Evolutionary conservation across 2,888 invertebrate species (phyloP).

Genomic region (Coecobrya sp.): DNA sequence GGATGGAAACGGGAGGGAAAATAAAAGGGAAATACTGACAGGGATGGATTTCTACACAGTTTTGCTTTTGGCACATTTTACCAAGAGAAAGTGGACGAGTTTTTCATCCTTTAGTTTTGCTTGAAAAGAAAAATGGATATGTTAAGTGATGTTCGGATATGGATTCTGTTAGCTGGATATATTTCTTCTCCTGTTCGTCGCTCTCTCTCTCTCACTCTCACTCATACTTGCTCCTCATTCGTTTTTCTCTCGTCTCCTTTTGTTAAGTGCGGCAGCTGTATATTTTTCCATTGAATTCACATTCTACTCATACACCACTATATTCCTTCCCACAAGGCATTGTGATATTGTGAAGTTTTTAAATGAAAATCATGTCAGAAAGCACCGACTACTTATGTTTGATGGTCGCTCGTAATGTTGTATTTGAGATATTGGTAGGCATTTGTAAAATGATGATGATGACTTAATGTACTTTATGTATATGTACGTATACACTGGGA

Average conservation of each 20-base stretch:
- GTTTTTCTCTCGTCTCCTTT: conserved; percentile 69
- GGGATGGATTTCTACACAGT: conserved; percentile 86
- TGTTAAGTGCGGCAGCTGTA: conserved; percentile 73
- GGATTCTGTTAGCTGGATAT: conserved; percentile 80
- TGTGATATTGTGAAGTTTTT: conserved; percentile 72
- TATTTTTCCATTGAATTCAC: conserved; percentile 73
- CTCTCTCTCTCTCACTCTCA: conserved; percentile 41
- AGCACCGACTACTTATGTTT: conserved; percentile 61
- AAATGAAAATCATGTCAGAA: conserved; percentile 79
- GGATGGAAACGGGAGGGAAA: conserved; percentile 83
- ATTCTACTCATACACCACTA: conserved; percentile 50
- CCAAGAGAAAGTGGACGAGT: conserved; percentile 82
- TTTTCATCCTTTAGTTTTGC: conserved; percentile 82
- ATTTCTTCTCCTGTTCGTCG: conserved; percentile 63
- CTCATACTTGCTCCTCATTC: conserved; percentile 64
- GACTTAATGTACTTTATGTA: conserved; percentile 64
- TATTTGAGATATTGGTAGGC: conserved; percentile 68
- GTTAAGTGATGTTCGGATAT: conserved; percentile 82
- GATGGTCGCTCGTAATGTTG: conserved; percentile 59
- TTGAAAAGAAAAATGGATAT: conserved; percentile 82
- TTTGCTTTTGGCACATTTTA: conserved; percentile 86
- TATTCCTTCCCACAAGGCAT: neutral
- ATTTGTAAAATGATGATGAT: conserved; percentile 74
- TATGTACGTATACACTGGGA: neutral
- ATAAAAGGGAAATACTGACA: conserved; percentile 84